Base-by-base conservation (phyloP, 1,140 invertebrate species). In the Sinella curviseta region DNA sequence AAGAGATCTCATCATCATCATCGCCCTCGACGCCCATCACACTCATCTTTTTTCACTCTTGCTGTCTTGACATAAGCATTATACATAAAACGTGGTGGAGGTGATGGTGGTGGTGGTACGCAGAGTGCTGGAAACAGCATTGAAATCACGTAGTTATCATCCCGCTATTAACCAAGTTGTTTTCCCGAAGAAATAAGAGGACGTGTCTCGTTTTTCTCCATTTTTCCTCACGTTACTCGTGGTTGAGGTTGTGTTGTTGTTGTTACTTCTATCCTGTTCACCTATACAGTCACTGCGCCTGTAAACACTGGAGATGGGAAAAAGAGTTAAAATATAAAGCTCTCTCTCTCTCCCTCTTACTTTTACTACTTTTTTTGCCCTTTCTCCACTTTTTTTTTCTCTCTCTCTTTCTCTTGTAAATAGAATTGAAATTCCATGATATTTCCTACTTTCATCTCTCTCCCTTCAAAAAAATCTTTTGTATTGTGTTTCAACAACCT, bases 371-470 rank as follows among this genome's bases (percentile, higher is more conserved):
- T n/a, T n/a, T n/a, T n/a, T n/a, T n/a, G n/a, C n/a, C n/a, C n/a
- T n/a, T n/a, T n/a, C n/a, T n/a, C n/a, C n/a, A 48, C 39, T 48
- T 48, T 60, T 60, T 70, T 70, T 70, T 33, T 4, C 26, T 2
- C 31, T 70, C 4, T 12, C 24, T 60, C 8, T 26, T 16, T 60
- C 31, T 2, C 26, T 33, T 70, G 30, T 24, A n/a, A n/a, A 30
- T 30, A n/a, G 65, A 31, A 70, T 30, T 33, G 31, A 33, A 70
- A 70, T 70, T 70, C 65, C 65, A 70, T 16, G 31, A 30, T 70
- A 70, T n/a, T n/a, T n/a, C n/a, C n/a, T n/a, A n/a, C 65, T 70
- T 33, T 33, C 65, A 31, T 70, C 31, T 70, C 31, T 33, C 26
- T 70, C 8, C 4, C 57, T 26, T 8, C 57, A 48, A 48, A 4